phyloP scores from a whole-genome alignment of 2,888 invertebrate species.

The Pimpla rufipes region DNA sequence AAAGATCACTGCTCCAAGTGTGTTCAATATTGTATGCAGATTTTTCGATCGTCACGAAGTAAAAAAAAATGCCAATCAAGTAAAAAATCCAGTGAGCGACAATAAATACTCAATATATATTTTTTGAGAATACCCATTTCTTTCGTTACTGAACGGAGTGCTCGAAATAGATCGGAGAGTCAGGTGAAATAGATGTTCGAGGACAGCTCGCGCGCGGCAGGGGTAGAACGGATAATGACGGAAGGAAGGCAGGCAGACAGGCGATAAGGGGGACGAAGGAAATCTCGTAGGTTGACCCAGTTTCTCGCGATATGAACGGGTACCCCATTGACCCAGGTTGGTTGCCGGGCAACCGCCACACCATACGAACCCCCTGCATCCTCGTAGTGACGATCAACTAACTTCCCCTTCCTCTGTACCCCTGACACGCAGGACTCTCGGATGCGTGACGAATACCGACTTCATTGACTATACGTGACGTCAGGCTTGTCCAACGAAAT shows the following conservation, averaged over 20 bases:
- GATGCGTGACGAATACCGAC: conserved; percentile 34
- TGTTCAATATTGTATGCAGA: too few relatives aligned
- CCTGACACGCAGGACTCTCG: conserved; percentile 32
- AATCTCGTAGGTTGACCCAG: conserved; percentile 78
- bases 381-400: conserved; percentile 58
- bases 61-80: too few relatives aligned
- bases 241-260: conserved; percentile 38
- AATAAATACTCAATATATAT: too few relatives aligned
- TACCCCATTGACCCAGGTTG: conserved; percentile 80
- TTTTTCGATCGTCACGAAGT: too few relatives aligned
- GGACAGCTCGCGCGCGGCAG: neutral
- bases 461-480: conserved; percentile 61
- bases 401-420: neutral
- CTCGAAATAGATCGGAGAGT: neutral
- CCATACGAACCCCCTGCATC: conserved; percentile 72
- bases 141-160: conserved; percentile 22
- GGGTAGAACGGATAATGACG: conserved; percentile 55
- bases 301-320: conserved; percentile 76
- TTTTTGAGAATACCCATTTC: too few relatives aligned
- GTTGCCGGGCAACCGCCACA: conserved; percentile 79
- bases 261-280: conserved; percentile 45
- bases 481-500: conserved; percentile 18
- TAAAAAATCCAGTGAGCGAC: too few relatives aligned
- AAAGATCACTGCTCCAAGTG: too few relatives aligned
- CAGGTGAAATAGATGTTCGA: conserved; percentile 25